Conservation (phyloP, 2,797 vertebrate genomes). For the Chloroceryle inda region DNA sequence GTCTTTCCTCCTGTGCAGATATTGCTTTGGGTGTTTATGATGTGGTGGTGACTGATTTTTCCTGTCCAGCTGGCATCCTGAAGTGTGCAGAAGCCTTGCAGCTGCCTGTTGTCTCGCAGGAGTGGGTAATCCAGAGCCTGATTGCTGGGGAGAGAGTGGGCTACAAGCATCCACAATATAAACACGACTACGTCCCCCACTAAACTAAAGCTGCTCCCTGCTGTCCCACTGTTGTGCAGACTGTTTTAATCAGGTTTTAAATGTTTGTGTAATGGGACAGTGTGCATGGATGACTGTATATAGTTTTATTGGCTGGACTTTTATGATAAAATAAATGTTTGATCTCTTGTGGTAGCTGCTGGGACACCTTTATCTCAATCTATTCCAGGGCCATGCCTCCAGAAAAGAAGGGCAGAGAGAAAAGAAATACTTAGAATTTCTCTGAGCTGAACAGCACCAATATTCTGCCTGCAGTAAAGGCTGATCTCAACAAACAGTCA, state of each 20-base stretch:
- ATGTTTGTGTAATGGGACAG: slow-evolving; percentile 78
- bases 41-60: slow-evolving; percentile 87
- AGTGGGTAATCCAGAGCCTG: slow-evolving; percentile 96
- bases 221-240: slow-evolving; percentile 80
- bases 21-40: slow-evolving; percentile 89
- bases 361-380: slow-evolving; percentile 47
- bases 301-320: slow-evolving; percentile 92
- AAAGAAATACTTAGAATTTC: not conserved
- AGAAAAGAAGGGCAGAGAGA: not conserved
- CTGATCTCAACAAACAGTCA: not conserved
- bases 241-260: slow-evolving; percentile 80
- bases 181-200: slow-evolving; percentile 82
- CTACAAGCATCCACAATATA: slow-evolving; percentile 89
- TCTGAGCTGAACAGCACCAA: not conserved
- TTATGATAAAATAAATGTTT: slow-evolving; percentile 93
- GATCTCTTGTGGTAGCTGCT: slow-evolving; percentile 87
- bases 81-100: slow-evolving; percentile 84
- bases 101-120: slow-evolving; percentile 90
- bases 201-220: slow-evolving; percentile 63
- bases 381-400: not conserved
- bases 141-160: slow-evolving; percentile 88
- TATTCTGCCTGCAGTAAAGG: not conserved
- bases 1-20: slow-evolving; percentile 80
- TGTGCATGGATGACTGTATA: slow-evolving; percentile 89
- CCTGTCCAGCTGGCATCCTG: slow-evolving; percentile 87